Base-by-base conservation (phyloP, 2,797 vertebrate genomes). In the Psittacula derbiana region DNA sequence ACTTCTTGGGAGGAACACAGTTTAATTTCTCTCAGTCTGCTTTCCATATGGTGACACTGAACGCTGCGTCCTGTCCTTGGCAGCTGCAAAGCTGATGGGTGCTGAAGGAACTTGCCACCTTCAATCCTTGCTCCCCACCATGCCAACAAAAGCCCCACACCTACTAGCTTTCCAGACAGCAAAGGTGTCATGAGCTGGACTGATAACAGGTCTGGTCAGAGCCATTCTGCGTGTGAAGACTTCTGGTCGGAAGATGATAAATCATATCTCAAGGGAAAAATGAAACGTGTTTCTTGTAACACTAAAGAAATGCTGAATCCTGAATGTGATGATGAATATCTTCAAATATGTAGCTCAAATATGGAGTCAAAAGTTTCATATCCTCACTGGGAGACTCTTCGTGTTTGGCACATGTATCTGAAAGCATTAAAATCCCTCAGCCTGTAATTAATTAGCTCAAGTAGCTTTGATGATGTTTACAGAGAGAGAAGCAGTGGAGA, bases 381-480 rank as follows among this genome's bases (percentile, higher is more conserved):
- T 70, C 40, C 31, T 92, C n/a, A 30, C 81, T 71, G 76, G 61
- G 69, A 88, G 47, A 66, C 40, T 50, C 81, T 88, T 69, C 52
- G 65, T 82, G 53, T 87, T 49, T 57, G 47, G 43, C 92, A 96
- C 76, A 57, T 43, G 16, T 62, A 93, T 76, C 72, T 88, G 80
- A 69, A 96, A 96, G 81, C 82, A 94, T 92, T 95, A 65, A 92
- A 92, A 76, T 95, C 70, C 85, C 73, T 84, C 90, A 86, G 73
- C 20, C 62, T 95, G 65, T 78, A 91, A 89, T 93, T 97, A 97
- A 97, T 97, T 97, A 97, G 65, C 90, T 93, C 65, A 82, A 92
- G 70, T 91, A 95, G 79, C 94, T 97, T 80, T 95, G 95, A 97
- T 87, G 80, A 75, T 96, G 83, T 93, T 97, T 97, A 88, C 50